A percentile compares a stretch with the other conserved stretches of the same genome.
phyloP scores from a whole-genome alignment of 1,140 invertebrate genomes.

The Microplitis mediator region DNA sequence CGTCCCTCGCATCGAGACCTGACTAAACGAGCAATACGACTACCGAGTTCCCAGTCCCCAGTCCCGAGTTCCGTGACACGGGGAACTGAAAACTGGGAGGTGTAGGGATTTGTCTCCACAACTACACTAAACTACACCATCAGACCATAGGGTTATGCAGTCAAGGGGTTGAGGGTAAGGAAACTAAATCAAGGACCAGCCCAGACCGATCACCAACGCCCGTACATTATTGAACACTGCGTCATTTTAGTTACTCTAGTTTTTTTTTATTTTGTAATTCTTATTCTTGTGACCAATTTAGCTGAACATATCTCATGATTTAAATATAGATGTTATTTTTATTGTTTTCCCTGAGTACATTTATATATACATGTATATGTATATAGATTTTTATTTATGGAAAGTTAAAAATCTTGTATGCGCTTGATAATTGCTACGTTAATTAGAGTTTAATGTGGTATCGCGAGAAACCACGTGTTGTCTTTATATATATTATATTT shows the following conservation, averaged over 20 bases:
- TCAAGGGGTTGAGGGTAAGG: background rate
- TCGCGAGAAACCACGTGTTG: background rate
- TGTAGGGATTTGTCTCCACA: background rate
- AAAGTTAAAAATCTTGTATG: background rate
- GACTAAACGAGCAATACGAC: too few relatives aligned
- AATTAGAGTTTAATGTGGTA: background rate
- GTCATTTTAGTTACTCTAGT: background rate
- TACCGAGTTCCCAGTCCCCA: too few relatives aligned
- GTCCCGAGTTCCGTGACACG: too few relatives aligned
- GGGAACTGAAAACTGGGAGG: background rate
- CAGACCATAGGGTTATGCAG: background rate
- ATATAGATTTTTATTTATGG: too few relatives aligned
- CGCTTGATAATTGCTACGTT: background rate
- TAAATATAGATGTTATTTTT: background rate
- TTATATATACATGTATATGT: too few relatives aligned
- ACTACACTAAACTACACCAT: too few relatives aligned
- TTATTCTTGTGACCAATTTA: too few relatives aligned
- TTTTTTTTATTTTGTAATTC: too few relatives aligned
- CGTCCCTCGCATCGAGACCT: background rate
- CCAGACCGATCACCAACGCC: background rate
- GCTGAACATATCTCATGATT: background rate
- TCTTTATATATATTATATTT: too few relatives aligned
- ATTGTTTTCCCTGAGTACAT: background rate
- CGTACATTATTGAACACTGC: background rate
- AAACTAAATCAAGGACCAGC: background rate